Base-by-base conservation (phyloP, 2,888 invertebrate genomes). In the Megalurothrips usitatus region DNA sequence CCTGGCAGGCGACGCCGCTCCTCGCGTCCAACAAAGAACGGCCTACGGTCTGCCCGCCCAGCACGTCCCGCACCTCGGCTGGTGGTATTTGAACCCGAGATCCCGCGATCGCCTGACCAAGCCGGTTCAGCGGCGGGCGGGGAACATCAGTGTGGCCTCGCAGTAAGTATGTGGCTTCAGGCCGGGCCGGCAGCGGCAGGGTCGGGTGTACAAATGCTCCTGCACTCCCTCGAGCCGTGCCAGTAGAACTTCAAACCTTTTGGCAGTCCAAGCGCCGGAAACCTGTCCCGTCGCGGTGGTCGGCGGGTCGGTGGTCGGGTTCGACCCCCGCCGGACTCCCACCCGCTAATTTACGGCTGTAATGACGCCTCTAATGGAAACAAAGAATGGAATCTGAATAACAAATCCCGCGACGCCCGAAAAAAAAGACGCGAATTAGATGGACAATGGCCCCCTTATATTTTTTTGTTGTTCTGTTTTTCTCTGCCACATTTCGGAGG, bases 331-430 rank as follows among this genome's bases (percentile, higher is more conserved):
- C 23, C 58, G 19, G 58, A 52, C 52, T 23, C 58, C 68, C 3
- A 8, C 68, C 68, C 68, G 26, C 68, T 75, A 23, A 75, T 26
- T 75, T 75, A 75, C 26, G 23, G 23, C 68, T 26, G 68, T 75
- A 75, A 75, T 75, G 68, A 75, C 68, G 68, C 68, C 68, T 26
- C 68, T 12, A 26, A 75, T 75, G 68, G 68, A 26, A 75, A 75
- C 68, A 75, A 75, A 75, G 68, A 26, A 58, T 58, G 23, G 68
- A 75, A 75, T 75, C 68, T 75, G 68, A 75, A 75, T 75, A 75
- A 75, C 68, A 75, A 75, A 75, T 75, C 68, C 68, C 11, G n/a
- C n/a, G 23, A 75, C 68, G 34, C 34, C 34, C 68, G 23, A 23
- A 26, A 23, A 75, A 75, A 75, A 75, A 75, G 26, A 26, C 68